These are phyloP conservation scores for Eclectus roratus DNA, from an alignment of 2,113 vertebrate genomes.

Conservation along the genomic window DNA sequence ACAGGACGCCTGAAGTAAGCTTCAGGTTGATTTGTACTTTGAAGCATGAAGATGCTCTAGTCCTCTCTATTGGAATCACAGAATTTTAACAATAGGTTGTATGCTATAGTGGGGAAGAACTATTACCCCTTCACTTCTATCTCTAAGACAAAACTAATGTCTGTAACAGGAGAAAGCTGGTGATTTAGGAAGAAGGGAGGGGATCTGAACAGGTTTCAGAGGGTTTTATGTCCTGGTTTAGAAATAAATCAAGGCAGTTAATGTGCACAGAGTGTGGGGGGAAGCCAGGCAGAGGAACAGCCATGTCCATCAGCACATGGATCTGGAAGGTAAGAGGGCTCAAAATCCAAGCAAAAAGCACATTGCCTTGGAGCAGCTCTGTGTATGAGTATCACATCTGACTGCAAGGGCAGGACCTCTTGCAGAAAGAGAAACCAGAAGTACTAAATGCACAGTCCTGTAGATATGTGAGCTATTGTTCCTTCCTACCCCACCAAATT, in stretches of 20 bases:
- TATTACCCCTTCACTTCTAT: not conserved
- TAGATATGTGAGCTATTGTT: rapidly evolving
- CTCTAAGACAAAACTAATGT: not conserved
- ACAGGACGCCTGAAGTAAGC: not conserved
- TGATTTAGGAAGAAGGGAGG: not conserved
- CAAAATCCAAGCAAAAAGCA: not conserved
- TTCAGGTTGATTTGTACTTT: not conserved
- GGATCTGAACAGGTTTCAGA: not conserved
- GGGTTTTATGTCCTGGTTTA: not conserved
- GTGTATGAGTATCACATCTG: not conserved
- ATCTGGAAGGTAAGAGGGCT: not conserved
- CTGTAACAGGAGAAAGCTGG: not conserved
- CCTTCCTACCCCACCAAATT: not conserved
- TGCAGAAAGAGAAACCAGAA: not conserved
- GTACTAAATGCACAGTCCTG: not conserved
- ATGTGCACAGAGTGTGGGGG: not conserved
- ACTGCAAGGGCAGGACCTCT: not conserved
- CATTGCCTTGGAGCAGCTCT: not conserved
- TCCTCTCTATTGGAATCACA: not conserved
- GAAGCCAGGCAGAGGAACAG: not conserved
- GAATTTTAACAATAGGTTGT: not conserved
- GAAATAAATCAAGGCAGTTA: slow-evolving; percentile 14
- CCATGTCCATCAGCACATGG: not conserved
- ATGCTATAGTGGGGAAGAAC: not conserved
- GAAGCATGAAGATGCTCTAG: not conserved